Base-by-base conservation (phyloP, 2,113 vertebrate genomes). In the Fregata magnificens region DNA sequence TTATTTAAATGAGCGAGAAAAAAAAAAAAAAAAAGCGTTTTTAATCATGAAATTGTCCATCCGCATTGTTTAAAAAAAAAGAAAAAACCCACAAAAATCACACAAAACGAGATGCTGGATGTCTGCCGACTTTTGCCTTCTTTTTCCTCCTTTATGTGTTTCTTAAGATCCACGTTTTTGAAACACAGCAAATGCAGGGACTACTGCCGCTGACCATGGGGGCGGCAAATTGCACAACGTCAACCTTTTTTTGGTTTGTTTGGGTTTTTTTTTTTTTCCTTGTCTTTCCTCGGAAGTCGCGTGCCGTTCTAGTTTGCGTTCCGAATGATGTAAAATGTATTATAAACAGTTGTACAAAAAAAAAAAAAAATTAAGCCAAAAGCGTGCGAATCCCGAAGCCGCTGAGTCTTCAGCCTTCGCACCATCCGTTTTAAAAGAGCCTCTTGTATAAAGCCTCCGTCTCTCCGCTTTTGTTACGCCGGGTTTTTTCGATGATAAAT, bases 161-260 rank as follows among this genome's bases (percentile, higher is more conserved):
- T 98, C 97, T 98, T 92, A 97, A 98, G 97, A 98, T 98, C 98
- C 98, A 96, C 96, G 96, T 63, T 83, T 98, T 98, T 98, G 97
- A 97, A 98, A 98, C 98, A 97, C 98, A 96, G 90, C 96, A 96
- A 98, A 98, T 98, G 98, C 99, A 99, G 99, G 99, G 99, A 99
- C 98, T 67, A 88, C 98, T 99, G 98, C 98, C 98, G 97, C 98
- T 98, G 98, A 98, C 8, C 45, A 97, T 93, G 86, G 97, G 98
- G 99, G 99, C 99, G 99, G 98, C 97, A 97, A 98, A 99, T 99
- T 99, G 99, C 99, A 99, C 99, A 99, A 98, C 96, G 96, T 98
- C 97, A 95, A 96, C 98, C 98, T 97, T 98, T 98, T 96, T 85
- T 98, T 18, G 29, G 29, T 19, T 61, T 25, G 3, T 4, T 31